Evolutionary conservation across 2,888 invertebrate genomes (phyloP), one percentile per base, ranked within the genome.

Genomic region (Bruchidius siliquastri): DNA sequence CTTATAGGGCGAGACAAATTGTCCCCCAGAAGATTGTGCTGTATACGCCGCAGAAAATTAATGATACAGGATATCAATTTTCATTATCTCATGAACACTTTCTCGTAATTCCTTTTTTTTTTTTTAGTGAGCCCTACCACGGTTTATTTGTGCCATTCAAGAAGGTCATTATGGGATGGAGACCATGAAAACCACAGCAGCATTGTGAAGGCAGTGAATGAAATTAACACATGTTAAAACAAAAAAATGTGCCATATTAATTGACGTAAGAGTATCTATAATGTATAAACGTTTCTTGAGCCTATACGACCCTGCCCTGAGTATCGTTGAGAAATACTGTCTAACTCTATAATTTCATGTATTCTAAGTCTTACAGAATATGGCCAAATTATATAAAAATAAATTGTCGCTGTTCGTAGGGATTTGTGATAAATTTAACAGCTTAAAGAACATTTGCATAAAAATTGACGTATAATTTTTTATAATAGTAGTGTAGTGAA

Each of bases 151-250:
- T 94, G 74, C 93, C 94, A 71, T 94, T 94, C 88, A 90, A 91
- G 81, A 94, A 94, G 84, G 92, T 94, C 74, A 92, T 94, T 72
- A 92, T 94, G 89, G 94, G 94, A 0, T 94, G 94, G 94, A 83
- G 84, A 77, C 86, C 86, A 74, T 86, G 85, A 73, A 77, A 69
- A 70, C 22, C 10, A 18, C 10, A 13, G 18, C 18, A 13, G 13
- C 13, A 4, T 49, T 49, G 3, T 49, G 10, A 18, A 18, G 18
- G 18, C 18, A 4, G 26, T 26, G 26, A 26, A 26, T 8, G 8
- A 26, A 26, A 49, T 13, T 49, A 49, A 3, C 18, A 49, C 8
- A 49, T 26, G 26, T 26, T 26, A 26, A 26, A 8, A 30, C 30
- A 30, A 3, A 49, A 49, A 49, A 49, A 49, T 49, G 49, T 49